phyloP scores from a whole-genome alignment of 2,797 vertebrate species.

The Macrochelys suwanniensis region DNA sequence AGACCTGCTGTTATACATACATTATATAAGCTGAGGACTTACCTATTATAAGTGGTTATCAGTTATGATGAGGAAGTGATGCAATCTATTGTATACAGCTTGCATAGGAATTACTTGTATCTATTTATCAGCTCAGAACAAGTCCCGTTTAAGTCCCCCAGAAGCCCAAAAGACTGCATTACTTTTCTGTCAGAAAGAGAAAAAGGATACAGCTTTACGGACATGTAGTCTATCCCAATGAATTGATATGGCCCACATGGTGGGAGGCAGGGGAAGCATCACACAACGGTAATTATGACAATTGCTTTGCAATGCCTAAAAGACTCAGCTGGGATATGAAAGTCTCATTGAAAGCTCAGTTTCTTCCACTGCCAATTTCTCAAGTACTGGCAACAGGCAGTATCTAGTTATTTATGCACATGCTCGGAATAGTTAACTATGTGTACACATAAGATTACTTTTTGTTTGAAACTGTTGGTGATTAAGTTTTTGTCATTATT shows the following conservation, averaged over 20 bases:
- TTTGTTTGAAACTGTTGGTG: background rate
- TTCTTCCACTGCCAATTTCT: constrained; percentile 23
- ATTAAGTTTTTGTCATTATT: constrained; percentile 8
- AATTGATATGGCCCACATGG: constrained; percentile 23
- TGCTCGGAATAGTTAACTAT: background rate
- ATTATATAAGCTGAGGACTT: background rate
- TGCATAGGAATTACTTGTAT: constrained; percentile 39
- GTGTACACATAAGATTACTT: background rate
- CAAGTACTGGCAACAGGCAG: background rate
- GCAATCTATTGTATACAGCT: background rate
- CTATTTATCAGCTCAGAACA: background rate
- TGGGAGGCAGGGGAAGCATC: background rate
- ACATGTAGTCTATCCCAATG: constrained; percentile 32
- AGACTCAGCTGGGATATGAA: background rate
- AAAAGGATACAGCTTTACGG: background rate
- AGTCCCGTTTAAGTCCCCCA: constrained; percentile 4
- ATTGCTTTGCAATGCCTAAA: constrained; percentile 18
- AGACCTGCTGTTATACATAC: background rate
- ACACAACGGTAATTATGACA: background rate
- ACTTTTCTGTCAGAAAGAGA: constrained; percentile 28
- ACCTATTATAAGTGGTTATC: background rate
- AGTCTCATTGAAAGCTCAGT: background rate
- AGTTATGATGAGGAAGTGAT: constrained; percentile 4
- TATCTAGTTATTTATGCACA: background rate
- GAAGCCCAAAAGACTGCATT: constrained; percentile 34